Percentiles rank a stretch among this genome's conserved stretches.
These are phyloP conservation scores for Sthenelais limicola DNA, from an alignment of 2,888 invertebrate species.

Conservation along the genomic window DNA sequence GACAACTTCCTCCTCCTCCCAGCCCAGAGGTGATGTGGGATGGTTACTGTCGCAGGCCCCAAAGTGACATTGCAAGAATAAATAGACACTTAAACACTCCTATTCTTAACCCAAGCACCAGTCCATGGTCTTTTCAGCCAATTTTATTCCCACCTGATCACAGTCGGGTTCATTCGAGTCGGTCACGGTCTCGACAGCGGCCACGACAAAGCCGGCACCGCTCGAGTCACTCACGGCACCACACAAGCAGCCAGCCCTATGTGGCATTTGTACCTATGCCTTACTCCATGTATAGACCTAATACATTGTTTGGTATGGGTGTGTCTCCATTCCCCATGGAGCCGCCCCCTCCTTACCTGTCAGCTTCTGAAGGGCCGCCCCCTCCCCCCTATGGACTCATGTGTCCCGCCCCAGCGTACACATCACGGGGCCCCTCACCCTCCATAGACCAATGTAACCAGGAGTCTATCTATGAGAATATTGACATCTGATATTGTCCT, in stretches of 20 bases:
- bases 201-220: neutral
- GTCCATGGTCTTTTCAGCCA: too few relatives aligned
- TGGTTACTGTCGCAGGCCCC: too few relatives aligned
- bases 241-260: too few relatives aligned
- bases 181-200: neutral
- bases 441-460: neutral
- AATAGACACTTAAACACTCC: too few relatives aligned
- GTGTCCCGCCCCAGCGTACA: constrained; percentile 5
- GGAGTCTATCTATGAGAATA: neutral
- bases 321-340: constrained; percentile 29
- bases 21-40: too few relatives aligned
- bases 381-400: neutral
- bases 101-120: too few relatives aligned
- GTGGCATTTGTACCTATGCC: constrained; percentile 15
- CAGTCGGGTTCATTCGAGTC: too few relatives aligned
- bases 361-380: neutral
- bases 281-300: constrained; percentile 32
- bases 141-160: too few relatives aligned
- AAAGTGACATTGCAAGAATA: too few relatives aligned
- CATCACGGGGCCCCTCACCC: constrained; percentile 4
- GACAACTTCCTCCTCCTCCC: too few relatives aligned
- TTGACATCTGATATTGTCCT: too few relatives aligned
- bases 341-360: constrained; percentile 26
- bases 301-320: neutral
- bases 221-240: too few relatives aligned